Evolutionary conservation across 2,888 invertebrate species (phyloP), one percentile per base, ranked within the genome.

Genomic region (Dryobota labecula): DNA sequence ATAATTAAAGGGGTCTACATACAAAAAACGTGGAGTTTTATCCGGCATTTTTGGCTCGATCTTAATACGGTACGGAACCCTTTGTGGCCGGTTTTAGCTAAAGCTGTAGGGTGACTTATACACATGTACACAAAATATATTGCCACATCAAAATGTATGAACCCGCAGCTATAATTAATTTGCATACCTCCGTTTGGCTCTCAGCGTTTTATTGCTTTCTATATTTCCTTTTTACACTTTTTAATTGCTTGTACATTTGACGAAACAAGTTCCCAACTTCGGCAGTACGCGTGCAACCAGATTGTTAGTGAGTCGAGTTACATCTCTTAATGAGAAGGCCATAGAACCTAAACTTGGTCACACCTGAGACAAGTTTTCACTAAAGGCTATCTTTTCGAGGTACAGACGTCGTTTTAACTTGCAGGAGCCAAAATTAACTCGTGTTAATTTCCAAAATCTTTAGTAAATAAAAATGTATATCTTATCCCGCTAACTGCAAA

Each of bases 241-340:
- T 58, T 66, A 57, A 66, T 79, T 79, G 20, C 66, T 66, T 62
- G 57, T 58, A 57, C 49, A 73, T 61, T 62, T 47, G 33, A 47
- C n/a, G 36, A 7, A 41, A 36, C 49, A 66, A 66, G 56, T 66
- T 73, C 2, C 1, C 1, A 63, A 51, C 13, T 64, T 62, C 4
- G 65, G 9, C 54, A 49, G 47, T 65, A 30, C 53, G 33, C 20
- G n/a, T 30, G 49, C 56, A 30, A 54, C 24, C 33, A 58, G 66
- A 61, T 65, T 51, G 51, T 80, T 61, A 68, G 41, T 38, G 38
- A 54, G 13, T 67, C 43, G 41, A 77, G 49, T 67, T 58, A 73
- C 43, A 43, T 60, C 63, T 73, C 43, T 20, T 74, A 80, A 77
- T 67, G 63, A 67, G 69, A 56, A 57, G 27, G 56, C 45, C 53